Conservation (phyloP, 2,888 invertebrate genomes). For the Cerceris rybyensis region DNA sequence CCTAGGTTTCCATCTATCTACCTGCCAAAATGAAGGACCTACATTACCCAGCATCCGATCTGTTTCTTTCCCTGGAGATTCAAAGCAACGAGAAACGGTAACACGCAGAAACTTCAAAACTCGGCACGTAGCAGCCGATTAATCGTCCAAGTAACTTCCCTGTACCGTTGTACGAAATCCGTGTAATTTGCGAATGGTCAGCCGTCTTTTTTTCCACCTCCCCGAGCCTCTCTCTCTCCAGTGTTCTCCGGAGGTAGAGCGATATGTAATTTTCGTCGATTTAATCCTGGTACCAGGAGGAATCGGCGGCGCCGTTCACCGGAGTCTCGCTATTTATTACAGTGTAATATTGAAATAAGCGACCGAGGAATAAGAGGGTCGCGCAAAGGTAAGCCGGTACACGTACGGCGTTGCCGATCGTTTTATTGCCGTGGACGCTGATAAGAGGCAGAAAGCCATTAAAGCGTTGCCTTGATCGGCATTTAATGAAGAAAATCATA, state of each 20-base stretch:
- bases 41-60: not conserved
- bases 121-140: slow-evolving; percentile 35
- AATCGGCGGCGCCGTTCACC: slow-evolving; percentile 20
- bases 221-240: not conserved
- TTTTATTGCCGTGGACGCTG: slow-evolving; percentile 28
- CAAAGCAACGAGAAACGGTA: not conserved
- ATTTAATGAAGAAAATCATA: slow-evolving; percentile 55
- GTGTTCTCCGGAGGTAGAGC: not conserved
- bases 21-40: not conserved
- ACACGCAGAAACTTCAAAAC: slow-evolving; percentile 23
- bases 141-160: slow-evolving; percentile 31
- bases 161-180: slow-evolving; percentile 49
- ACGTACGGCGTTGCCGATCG: slow-evolving; percentile 10
- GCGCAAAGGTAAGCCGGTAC: not conserved
- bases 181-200: slow-evolving; percentile 44
- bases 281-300: slow-evolving; percentile 51
- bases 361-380: slow-evolving; percentile 47
- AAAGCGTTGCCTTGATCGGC: slow-evolving; percentile 54
- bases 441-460: slow-evolving; percentile 53
- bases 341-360: slow-evolving; percentile 53
- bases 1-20: no score
- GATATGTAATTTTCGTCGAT: slow-evolving; percentile 60
- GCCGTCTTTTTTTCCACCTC: not conserved
- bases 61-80: not conserved
- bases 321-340: slow-evolving; percentile 56